These are phyloP conservation scores for Drosophila suboccidentalis DNA, from an alignment of 2,888 invertebrate genomes.

Conservation along the genomic window DNA sequence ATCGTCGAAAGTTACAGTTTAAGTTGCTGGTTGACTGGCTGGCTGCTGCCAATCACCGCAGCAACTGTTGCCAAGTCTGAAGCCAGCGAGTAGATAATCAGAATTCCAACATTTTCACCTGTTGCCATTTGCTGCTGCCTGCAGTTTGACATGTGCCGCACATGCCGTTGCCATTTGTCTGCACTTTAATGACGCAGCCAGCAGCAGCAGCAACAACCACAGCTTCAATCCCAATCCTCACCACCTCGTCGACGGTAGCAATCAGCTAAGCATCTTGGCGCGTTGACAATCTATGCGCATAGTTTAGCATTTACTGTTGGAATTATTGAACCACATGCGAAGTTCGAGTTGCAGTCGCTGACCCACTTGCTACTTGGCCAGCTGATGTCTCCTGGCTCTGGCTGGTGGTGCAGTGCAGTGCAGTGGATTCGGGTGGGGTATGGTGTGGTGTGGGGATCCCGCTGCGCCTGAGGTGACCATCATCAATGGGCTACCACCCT, in stretches of 20 bases:
- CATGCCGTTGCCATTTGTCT: slow-evolving; percentile 83
- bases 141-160: slow-evolving; percentile 83
- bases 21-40: slow-evolving; percentile 58
- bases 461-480: slow-evolving; percentile 42
- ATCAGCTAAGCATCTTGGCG: slow-evolving; percentile 73
- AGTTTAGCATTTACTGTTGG: slow-evolving; percentile 76
- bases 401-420: neutral
- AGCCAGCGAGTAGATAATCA: slow-evolving; percentile 69
- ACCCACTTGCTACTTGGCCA: slow-evolving; percentile 54
- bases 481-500: slow-evolving; percentile 61
- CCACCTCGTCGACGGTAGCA: slow-evolving; percentile 50
- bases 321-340: slow-evolving; percentile 75
- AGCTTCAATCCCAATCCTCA: slow-evolving; percentile 55
- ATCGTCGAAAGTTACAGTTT: slow-evolving; percentile 81
- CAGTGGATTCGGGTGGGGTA: neutral
- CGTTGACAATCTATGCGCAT: slow-evolving; percentile 79
- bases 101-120: slow-evolving; percentile 82
- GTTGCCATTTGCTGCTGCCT: slow-evolving; percentile 74
- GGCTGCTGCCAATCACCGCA: slow-evolving; percentile 32
- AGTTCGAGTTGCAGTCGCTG: slow-evolving; percentile 62
- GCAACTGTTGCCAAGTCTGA: slow-evolving; percentile 45
- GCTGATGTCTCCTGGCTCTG: slow-evolving; percentile 38
- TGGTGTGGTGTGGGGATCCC: neutral
- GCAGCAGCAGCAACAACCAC: slow-evolving; percentile 24
- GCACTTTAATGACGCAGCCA: slow-evolving; percentile 81